A percentile compares a stretch with the other conserved stretches of the same genome.
These are phyloP conservation scores for Muntiacus muntjak DNA, from an alignment of 2,113 vertebrate species.

Conservation along the genomic window DNA sequence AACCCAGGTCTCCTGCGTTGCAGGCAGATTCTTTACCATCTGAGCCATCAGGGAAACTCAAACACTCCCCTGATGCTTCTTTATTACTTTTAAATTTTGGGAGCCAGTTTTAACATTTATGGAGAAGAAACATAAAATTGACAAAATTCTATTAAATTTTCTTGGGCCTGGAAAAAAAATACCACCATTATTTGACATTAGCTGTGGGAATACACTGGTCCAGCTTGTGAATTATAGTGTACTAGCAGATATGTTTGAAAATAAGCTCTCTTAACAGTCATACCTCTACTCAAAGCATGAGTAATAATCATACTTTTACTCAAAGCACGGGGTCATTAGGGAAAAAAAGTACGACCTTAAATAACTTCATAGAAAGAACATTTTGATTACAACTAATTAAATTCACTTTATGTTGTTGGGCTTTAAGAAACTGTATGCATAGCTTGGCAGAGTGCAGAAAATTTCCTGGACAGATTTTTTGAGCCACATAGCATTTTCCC, in stretches of 20 bases:
- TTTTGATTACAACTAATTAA: conserved; percentile 8
- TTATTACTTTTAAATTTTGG: conserved; percentile 24
- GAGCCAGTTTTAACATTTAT: neutral
- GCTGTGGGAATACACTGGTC: neutral
- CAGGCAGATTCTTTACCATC: neutral
- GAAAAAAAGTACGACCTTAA: neutral
- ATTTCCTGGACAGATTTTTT: conserved; percentile 12
- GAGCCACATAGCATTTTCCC: neutral
- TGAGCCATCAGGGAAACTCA: neutral
- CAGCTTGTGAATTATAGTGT: neutral
- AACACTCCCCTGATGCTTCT: neutral
- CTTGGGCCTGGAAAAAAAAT: neutral
- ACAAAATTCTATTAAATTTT: conserved; percentile 24
- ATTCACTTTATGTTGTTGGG: neutral
- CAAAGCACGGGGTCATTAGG: neutral
- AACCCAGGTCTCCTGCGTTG: neutral
- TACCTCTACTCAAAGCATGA: neutral
- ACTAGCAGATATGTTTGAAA: neutral
- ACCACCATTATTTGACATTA: conserved; percentile 12
- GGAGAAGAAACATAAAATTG: neutral
- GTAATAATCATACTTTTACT: conserved; percentile 10
- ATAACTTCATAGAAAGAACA: conserved; percentile 13
- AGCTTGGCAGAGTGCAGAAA: conserved; percentile 1
- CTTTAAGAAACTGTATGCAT: conserved; percentile 17
- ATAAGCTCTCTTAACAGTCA: neutral